Conservation (phyloP, 2,113 vertebrate genomes). For the Ammospiza nelsoni region DNA sequence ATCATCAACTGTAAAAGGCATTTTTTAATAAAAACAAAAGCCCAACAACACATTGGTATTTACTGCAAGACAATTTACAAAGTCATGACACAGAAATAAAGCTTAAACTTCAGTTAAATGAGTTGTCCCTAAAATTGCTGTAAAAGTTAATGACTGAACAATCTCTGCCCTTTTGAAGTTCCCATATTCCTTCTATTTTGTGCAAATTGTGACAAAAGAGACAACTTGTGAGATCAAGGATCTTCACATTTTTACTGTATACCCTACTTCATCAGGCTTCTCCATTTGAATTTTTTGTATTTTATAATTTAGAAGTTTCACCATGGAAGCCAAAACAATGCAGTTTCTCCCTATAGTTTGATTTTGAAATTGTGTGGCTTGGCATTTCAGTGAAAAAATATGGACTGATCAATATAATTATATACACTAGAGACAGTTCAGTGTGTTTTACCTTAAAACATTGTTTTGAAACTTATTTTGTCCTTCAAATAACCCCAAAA, state of each 20-base stretch:
- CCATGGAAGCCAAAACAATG: fast-evolving
- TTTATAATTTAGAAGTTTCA: neutral
- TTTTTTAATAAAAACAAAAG: neutral
- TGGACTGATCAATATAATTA: neutral
- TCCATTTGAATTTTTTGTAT: neutral
- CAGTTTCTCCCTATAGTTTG: neutral
- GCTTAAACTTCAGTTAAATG: neutral
- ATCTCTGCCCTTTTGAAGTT: neutral
- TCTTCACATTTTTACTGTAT: neutral
- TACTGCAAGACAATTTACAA: conserved; percentile 43
- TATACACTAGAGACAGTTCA: neutral
- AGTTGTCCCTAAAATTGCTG: neutral
- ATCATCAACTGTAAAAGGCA: conserved; percentile 18
- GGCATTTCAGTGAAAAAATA: neutral
- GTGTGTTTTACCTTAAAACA: neutral
- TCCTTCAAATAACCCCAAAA: neutral
- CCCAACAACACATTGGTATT: conserved; percentile 40
- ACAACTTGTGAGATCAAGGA: fast-evolving
- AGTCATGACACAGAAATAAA: conserved; percentile 16
- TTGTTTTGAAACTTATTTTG: neutral
- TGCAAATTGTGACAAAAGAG: neutral
- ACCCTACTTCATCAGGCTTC: neutral
- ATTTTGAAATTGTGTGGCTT: neutral
- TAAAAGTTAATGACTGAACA: neutral
- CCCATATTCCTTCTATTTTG: neutral